Base-by-base conservation (phyloP, 2,797 vertebrate species). In the Urocyon cinereoargenteus region DNA sequence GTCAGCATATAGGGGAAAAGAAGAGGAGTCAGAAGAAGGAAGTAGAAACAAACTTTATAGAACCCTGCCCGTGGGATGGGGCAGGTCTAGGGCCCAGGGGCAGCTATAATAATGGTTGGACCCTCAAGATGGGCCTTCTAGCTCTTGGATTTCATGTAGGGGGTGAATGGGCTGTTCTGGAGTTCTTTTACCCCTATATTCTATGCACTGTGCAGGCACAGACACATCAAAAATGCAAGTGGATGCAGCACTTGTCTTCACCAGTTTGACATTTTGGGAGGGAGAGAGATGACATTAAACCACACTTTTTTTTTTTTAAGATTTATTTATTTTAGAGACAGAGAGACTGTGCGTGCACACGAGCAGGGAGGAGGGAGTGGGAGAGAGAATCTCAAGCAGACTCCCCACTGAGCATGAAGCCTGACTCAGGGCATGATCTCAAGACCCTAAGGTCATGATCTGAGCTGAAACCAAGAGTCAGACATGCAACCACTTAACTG, bases 1-100 rank as follows among this genome's bases (percentile, higher is more conserved):
- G 4, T 10, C 24, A 18, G 14, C 22, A 1, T 3, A 0, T 1
- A 6, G 49, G 7, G 3, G 13, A 55, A 18, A 24, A n/a, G 7
- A 19, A 34, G 21, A 14, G 24, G 15, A 6, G 6, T 11, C 10
- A 21, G 31, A 45, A 14, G 8, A 77, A 53, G 19, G 82, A 5
- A 31, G 36, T 3, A 12, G 8, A 49, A 11, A 83, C 24, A n/a
- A 73, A 9, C 31, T 19, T 6, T 2, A 9, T 18, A 26, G 13
- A 34, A 31, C 28, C 49, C 8, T 45, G 36, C n/a, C 22, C 0
- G 9, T 16, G 8, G 24, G 21, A 22, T 16, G 8, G 24, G 21
- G 36, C 40, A 66, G 40, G 26, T 7, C 28, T 51, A 28, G 64
- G 51, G 62, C 40, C 34, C 5, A 1, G 16, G 61, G 21, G 61